phyloP scores from a whole-genome alignment of 1,140 invertebrate species.

The Colletes latitarsis region DNA sequence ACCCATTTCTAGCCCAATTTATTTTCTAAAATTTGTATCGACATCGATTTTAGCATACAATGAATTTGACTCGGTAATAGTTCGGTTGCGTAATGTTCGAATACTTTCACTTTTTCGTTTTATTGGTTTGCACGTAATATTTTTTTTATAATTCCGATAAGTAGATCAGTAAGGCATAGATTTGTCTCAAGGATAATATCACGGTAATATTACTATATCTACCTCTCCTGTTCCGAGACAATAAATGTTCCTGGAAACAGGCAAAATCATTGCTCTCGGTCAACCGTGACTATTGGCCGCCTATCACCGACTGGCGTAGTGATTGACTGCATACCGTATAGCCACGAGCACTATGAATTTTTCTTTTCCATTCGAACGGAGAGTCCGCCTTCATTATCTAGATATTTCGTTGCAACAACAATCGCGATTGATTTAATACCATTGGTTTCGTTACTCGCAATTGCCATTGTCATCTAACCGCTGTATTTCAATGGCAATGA shows the following conservation, averaged over 20 bases:
- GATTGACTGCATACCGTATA: constrained; percentile 45
- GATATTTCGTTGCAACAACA: constrained; percentile 53
- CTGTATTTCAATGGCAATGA: background rate
- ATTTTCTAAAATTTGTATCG: too few species aligned
- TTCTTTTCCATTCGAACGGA: constrained; percentile 38
- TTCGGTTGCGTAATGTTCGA: too few species aligned
- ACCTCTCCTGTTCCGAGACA: constrained; percentile 6
- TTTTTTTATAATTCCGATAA: background rate
- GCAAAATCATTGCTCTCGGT: constrained; percentile 55
- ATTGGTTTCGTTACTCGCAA: constrained; percentile 32
- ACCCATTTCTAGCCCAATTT: too few species aligned
- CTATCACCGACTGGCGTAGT: constrained; percentile 56
- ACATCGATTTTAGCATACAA: too few species aligned
- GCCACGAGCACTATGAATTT: constrained; percentile 53
- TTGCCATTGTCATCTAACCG: background rate
- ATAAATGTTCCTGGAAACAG: constrained; percentile 34
- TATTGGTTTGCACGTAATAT: background rate
- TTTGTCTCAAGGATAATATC: background rate
- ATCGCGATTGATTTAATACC: constrained; percentile 28
- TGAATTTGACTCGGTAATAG: too few species aligned
- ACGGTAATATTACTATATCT: background rate
- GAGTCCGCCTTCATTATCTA: constrained; percentile 54
- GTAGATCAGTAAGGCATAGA: background rate
- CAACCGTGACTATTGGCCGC: constrained; percentile 70
- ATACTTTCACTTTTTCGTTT: background rate